These are phyloP conservation scores for Atta texana DNA, from an alignment of 1,140 invertebrate species.

Conservation along the genomic window DNA sequence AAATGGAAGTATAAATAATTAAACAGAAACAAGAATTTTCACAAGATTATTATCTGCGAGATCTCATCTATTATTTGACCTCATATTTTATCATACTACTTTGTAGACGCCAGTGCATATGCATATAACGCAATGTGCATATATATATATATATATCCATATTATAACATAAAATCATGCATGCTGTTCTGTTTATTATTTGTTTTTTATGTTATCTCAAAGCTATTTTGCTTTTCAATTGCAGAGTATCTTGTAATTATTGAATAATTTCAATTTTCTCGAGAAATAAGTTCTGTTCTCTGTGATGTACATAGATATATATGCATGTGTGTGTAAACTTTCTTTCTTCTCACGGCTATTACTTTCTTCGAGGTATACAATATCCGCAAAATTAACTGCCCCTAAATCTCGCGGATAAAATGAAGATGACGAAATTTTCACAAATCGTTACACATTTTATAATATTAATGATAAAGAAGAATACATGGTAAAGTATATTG, in stretches of 20 bases:
- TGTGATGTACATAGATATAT: background rate
- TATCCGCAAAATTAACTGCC: constrained; percentile 26
- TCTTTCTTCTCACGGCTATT: constrained; percentile 52
- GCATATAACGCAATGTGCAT: constrained; percentile 8
- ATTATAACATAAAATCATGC: background rate
- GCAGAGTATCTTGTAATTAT: background rate
- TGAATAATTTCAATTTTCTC: background rate
- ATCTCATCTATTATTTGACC: constrained; percentile 10
- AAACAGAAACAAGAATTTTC: constrained; percentile 31
- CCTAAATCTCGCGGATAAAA: constrained; percentile 9
- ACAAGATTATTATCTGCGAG: background rate
- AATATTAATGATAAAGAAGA: background rate
- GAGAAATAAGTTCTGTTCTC: background rate
- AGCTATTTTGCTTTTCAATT: background rate
- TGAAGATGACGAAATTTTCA: constrained; percentile 8
- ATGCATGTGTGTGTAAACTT: constrained; percentile 26
- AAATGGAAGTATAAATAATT: constrained; percentile 47
- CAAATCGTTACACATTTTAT: background rate
- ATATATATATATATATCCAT: background rate
- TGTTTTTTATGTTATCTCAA: background rate
- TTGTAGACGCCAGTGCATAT: background rate
- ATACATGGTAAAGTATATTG: background rate
- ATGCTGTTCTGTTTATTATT: background rate
- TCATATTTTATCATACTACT: constrained; percentile 20
- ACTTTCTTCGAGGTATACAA: constrained; percentile 43